Base-by-base conservation (phyloP, 2,797 vertebrate genomes). In the Falco cherrug region DNA sequence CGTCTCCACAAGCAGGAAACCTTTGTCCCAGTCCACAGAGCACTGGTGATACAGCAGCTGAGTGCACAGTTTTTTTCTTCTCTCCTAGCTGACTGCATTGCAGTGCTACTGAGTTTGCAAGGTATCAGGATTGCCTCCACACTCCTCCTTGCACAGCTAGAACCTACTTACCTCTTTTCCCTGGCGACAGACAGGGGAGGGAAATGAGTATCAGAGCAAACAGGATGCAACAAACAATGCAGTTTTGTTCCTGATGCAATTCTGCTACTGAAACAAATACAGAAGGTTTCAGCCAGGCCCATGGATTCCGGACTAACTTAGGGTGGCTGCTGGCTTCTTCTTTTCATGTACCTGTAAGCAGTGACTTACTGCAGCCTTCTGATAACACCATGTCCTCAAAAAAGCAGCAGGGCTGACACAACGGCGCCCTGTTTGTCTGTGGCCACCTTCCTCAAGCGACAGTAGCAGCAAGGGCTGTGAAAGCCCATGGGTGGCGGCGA, bases 251-350 rank as follows among this genome's bases (percentile, higher is more conserved):
- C 63, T 4, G 29, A 2, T 25, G 45, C 17, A 8, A 7, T 37
- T 67, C 68, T 26, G 47, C 70, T 48, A 2, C 79, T 43, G 80
- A 51, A 73, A 33, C 26, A 24, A 63, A 54, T 5, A 25, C 13
- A 51, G 67, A 43, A 45, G 25, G 43, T 16, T 28, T 13, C 39
- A 11, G 68, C 16, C 50, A 45, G 77, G 43, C 60, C 35, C 9
- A 0, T 0, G 1, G 35, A 31, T 41, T 12, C 39, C 50, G 33
- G 84, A 1, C 47, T 11, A 2, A 7, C 17, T 3, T 5, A n/a
- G 33, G 28, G 57, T 10, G 68, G 56, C 57, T 19, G 56, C 31
- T 7, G 41, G 51, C 68, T 54, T 3, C 35, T 73, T 5, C 24
- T 21, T 20, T 9, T 6, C 31, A 2, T 1, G 5, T 17, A 16